Evolutionary conservation across 2,797 vertebrate species (phyloP).

Genomic region (Eulemur albifrons): DNA sequence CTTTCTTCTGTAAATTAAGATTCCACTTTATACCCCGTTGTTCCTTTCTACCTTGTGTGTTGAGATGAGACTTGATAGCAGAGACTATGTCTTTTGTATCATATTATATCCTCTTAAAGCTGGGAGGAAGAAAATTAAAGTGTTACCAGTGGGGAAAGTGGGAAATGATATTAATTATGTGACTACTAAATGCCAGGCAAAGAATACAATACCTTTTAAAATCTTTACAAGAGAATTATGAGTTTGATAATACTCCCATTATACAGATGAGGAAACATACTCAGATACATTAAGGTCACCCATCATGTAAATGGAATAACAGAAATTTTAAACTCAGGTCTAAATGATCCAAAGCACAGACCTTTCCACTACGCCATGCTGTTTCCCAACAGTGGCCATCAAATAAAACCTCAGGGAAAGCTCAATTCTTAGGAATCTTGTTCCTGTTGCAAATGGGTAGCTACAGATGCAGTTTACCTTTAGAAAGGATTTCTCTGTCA

Average conservation of each 20-base stretch:
- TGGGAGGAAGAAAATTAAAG: neutral
- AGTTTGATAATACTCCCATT: neutral
- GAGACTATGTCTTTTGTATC: neutral
- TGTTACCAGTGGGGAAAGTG: neutral
- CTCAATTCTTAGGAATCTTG: neutral
- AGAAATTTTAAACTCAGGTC: neutral
- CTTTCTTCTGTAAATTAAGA: neutral
- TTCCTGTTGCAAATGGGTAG: neutral
- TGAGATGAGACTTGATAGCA: neutral
- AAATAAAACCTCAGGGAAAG: slow-evolving; percentile 10
- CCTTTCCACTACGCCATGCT: neutral
- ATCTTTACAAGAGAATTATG: neutral
- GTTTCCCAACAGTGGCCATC: neutral
- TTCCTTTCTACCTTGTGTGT: neutral
- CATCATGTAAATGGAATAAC: neutral
- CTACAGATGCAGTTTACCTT: neutral
- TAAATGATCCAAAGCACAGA: neutral
- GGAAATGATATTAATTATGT: neutral
- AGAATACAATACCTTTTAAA: neutral
- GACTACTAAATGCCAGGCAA: neutral
- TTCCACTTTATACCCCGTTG: neutral
- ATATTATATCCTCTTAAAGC: neutral
- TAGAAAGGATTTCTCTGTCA: neutral
- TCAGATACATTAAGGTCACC: neutral
- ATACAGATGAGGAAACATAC: neutral